A percentile compares a stretch with the other conserved stretches of the same genome.
Conservation (phyloP, 1,140 invertebrate genomes). For the Hydropsyche tenuis region DNA sequence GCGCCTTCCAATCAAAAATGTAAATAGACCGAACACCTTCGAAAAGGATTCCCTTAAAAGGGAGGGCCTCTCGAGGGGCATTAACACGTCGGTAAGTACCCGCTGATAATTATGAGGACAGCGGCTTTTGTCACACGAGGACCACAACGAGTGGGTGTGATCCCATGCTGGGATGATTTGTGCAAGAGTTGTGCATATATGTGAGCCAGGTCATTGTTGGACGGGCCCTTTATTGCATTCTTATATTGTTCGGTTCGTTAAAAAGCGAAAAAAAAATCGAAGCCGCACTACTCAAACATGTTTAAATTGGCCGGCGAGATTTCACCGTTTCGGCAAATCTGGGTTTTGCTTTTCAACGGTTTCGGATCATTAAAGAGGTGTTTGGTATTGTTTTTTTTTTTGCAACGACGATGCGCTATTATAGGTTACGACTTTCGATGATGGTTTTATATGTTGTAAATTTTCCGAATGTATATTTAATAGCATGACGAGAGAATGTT, state of each 20-base stretch:
- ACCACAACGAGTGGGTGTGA: background rate
- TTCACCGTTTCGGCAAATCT: no score
- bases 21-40: background rate
- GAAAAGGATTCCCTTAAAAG: background rate
- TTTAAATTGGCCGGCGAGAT: no score
- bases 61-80: background rate
- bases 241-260: no score
- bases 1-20: conserved; percentile 5
- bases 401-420: no score
- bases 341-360: no score
- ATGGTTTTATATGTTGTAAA: no score
- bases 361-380: no score
- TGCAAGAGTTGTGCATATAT: conserved; percentile 22
- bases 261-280: no score
- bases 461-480: no score
- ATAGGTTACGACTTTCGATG: no score
- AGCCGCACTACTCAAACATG: no score
- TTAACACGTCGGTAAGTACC: conserved; percentile 17
- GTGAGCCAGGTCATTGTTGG: conserved; percentile 27
- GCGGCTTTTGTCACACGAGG: conserved; percentile 30
- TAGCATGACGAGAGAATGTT: background rate
- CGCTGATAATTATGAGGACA: conserved; percentile 36
- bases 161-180: conserved; percentile 41
- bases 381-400: no score
- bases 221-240: conserved; percentile 3